Base-by-base conservation (phyloP, 2,888 invertebrate species). In the Drosophila robusta region DNA sequence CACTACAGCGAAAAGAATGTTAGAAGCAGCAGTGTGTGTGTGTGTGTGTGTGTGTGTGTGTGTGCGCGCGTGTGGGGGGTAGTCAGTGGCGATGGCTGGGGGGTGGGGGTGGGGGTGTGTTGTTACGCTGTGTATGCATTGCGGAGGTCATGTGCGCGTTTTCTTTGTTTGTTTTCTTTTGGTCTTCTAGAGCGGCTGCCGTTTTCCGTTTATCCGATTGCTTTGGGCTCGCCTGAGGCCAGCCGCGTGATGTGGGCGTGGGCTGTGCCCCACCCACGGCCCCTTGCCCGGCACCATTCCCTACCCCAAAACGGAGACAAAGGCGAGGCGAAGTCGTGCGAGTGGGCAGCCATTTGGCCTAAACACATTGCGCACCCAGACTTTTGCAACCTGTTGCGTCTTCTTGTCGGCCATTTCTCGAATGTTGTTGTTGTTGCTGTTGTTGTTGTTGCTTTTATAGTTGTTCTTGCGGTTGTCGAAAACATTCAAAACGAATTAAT, bases 311-410 rank as follows among this genome's bases (percentile, higher is more conserved):
- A 18, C 9, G 9, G 8, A 22, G 22, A 22, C 29, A 9, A 29
- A 29, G 1, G 3, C 8, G 9, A 41, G 41, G 12, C 1, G 18
- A 18, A 39, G 14, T 26, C 26, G 26, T 18, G 29, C 41, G 14
- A 44, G 44, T 44, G 54, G 54, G 32, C 14, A 18, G 45, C 14
- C 38, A 56, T 62, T 73, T 77, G 16, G 61, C 63, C 73, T 58
- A 73, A 75, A 64, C 60, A 75, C 24, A 51, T 39, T 16, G 39
- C 14, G 39, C 39, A 16, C 3, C 34, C 34, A 65, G 55, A 65
- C 66, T 74, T 70, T 78, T 66, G 84, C 84, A 88, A 85, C 84
- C 84, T 85, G 84, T 85, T 85, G 74, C 80, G 32, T 52, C n/a
- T 32, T 18, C 41, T 29, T 39, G 39, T 26, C 51, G 63, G 54